Base-by-base conservation (phyloP, 2,113 vertebrate species). In the Apistogramma diplotaenia region DNA sequence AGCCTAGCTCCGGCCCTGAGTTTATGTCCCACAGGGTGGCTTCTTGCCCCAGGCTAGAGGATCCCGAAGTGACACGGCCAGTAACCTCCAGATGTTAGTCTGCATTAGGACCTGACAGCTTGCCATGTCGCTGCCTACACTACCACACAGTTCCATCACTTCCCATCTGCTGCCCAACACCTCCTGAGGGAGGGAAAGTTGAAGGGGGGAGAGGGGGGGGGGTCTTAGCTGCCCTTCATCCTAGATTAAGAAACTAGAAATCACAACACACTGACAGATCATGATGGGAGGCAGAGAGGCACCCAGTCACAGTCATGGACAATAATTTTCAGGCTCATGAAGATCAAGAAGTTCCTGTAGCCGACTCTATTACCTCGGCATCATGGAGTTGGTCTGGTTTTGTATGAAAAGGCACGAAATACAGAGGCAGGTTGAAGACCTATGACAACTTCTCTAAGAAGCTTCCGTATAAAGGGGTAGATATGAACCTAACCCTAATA, bases 51-150 rank as follows among this genome's bases (percentile, higher is more conserved):
- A 1, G 92, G 94, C 93, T 79, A 90, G 43, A 91, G 74, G 86
- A 78, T 87, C 79, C 77, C 29, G 75, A 81, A 90, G 85, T 84
- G 90, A 89, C 76, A 37, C 65, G 81, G 74, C 70, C 89, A 92
- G 91, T 91, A 87, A 88, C 85, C 87, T 94, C 93, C 94, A 96
- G 95, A 95, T 95, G 95, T 94, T 95, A 12, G 60, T 18, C 89
- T 94, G 87, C 94, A 96, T 95, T 95, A 95, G 90, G 81, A 88
- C 72, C 87, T 89, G 94, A 93, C 92, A 90, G 91, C 79, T 40
- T 93, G 93, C 95, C 93, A 90, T 95, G 93, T 94, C 85, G 40
- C 84, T 84, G 88, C 92, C 91, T 86, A 81, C 84, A 35, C 92
- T 91, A 94, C 90, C 90, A 92, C 93, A 78, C 74, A 93, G 86